A percentile compares a stretch with the other conserved stretches of the same genome.
Evolutionary conservation across 2,888 invertebrate genomes (phyloP).

Genomic region (Drosophila subsilvestris): DNA sequence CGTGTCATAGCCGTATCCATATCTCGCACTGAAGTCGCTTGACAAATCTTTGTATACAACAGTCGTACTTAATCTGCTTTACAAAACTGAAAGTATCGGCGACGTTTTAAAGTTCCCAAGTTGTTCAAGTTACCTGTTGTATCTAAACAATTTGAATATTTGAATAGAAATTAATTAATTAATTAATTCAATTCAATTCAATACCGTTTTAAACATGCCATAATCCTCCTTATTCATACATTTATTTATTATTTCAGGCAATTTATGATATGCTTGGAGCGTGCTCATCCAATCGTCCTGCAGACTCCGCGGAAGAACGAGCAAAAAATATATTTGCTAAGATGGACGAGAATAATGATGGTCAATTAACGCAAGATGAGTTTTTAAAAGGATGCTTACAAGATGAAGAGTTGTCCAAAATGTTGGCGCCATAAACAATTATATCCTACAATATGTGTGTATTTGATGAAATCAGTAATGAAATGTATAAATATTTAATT

Average conservation of each 20-base stretch:
- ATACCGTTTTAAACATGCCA: too few species aligned
- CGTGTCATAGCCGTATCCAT: not conserved
- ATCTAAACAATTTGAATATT: too few species aligned
- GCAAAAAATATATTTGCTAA: conserved; percentile 99
- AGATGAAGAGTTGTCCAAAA: conserved; percentile 97
- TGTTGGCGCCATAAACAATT: conserved; percentile 93
- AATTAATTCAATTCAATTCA: too few species aligned
- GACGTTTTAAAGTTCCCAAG: too few species aligned
- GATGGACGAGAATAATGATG: conserved; percentile 99
- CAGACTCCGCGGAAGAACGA: conserved; percentile 97
- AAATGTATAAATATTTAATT: conserved; percentile 82
- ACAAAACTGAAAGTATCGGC: too few species aligned
- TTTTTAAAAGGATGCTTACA: conserved; percentile 98
- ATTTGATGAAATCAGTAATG: conserved; percentile 81
- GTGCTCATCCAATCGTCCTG: conserved; percentile 96
- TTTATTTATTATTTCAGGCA: conserved; percentile 88
- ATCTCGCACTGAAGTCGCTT: not conserved
- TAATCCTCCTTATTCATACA: not conserved
- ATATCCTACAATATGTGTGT: conserved; percentile 78
- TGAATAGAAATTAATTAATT: too few species aligned
- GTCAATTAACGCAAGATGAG: conserved; percentile 98
- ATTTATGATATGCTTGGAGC: conserved; percentile 99
- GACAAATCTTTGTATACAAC: not conserved
- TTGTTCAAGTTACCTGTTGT: too few species aligned
- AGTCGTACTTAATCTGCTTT: not conserved